Conservation (phyloP, 2,113 vertebrate genomes). For the Cromileptes altivelis region DNA sequence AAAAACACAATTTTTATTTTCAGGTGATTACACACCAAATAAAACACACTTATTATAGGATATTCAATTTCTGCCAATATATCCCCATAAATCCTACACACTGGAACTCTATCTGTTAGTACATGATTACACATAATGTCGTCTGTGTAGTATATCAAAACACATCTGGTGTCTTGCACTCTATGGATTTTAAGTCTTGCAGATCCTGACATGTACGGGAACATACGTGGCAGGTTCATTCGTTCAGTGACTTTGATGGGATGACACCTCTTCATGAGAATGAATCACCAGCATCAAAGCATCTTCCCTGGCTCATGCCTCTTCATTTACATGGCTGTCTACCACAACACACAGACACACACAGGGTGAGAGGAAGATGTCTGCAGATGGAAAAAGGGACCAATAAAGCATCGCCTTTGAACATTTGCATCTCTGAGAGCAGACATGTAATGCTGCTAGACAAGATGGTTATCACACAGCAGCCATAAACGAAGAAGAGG, state of each 20-base stretch:
- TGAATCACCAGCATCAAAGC: constrained; percentile 73
- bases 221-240: constrained; percentile 12
- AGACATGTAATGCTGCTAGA: constrained; percentile 14
- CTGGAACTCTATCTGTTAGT: too few relatives aligned
- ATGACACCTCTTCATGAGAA: constrained; percentile 72
- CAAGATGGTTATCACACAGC: constrained; percentile 31
- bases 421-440: constrained; percentile 39
- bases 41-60: too few relatives aligned
- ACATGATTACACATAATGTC: neutral
- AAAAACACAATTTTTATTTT: too few relatives aligned
- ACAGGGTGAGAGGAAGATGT: neutral
- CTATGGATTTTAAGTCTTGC: neutral
- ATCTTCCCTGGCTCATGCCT: constrained; percentile 67
- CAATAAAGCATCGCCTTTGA: constrained; percentile 34
- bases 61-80: too few relatives aligned
- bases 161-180: constrained; percentile 11
- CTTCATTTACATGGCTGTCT: constrained; percentile 75
- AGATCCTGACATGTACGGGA: constrained; percentile 14
- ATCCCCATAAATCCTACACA: too few relatives aligned
- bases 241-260: constrained; percentile 39
- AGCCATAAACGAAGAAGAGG: neutral
- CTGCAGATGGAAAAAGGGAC: constrained; percentile 10
- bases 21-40: too few relatives aligned
- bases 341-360: constrained; percentile 13
- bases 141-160: neutral